Evolutionary conservation across 37 sponge, comb jelly and placozoan genomes (phyloP).

Genomic region (Halichondria panicea): DNA sequence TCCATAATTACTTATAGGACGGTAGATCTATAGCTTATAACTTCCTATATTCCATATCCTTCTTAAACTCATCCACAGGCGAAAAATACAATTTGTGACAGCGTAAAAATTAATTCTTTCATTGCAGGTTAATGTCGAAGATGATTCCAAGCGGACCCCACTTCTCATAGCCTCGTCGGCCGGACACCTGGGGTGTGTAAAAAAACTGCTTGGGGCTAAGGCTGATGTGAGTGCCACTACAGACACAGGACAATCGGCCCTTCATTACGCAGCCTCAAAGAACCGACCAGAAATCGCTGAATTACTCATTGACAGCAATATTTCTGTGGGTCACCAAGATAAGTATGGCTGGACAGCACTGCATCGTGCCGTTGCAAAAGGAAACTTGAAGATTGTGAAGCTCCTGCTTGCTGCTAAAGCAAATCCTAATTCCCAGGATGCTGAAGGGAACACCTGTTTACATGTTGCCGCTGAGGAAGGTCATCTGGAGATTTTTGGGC

Average conservation of each 20-base stretch:
- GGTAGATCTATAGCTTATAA: background rate
- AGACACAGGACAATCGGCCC: constrained; percentile 54
- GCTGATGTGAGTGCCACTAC: constrained; percentile 30
- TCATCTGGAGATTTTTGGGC: constrained; percentile 26
- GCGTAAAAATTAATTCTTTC: too few species aligned
- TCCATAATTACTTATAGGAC: background rate
- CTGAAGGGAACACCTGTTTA: constrained; percentile 58
- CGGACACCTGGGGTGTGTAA: constrained; percentile 45
- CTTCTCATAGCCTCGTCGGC: constrained; percentile 66
- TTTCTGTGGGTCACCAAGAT: constrained; percentile 6
- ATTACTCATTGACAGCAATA: constrained; percentile 19
- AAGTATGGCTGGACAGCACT: constrained; percentile 41
- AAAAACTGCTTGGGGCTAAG: constrained; percentile 16
- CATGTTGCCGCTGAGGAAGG: constrained; percentile 61
- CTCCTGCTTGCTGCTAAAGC: constrained; percentile 29
- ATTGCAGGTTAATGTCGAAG: constrained; percentile 49
- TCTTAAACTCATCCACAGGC: too few species aligned
- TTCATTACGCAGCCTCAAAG: constrained; percentile 74
- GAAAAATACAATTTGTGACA: too few species aligned
- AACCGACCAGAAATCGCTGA: constrained; percentile 33
- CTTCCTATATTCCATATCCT: too few species aligned
- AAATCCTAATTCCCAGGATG: constrained; percentile 47
- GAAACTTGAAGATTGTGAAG: constrained; percentile 15
- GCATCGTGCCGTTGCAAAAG: constrained; percentile 46
- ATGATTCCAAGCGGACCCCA: constrained; percentile 75